Base-by-base conservation (phyloP, 2,888 invertebrate species). In the Diploptera punctata region DNA sequence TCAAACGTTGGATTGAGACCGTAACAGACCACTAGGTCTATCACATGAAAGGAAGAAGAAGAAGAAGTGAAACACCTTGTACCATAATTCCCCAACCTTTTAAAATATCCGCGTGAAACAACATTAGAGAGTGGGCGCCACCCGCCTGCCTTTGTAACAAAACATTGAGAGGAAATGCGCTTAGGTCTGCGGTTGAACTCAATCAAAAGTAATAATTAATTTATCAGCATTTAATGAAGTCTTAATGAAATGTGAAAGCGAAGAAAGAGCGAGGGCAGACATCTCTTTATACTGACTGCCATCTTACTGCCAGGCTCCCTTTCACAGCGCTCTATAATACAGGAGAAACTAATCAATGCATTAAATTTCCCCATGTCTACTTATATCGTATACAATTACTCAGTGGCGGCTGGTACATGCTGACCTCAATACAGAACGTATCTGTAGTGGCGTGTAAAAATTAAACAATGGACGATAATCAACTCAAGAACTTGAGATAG, bases 191-290 rank as follows among this genome's bases (percentile, higher is more conserved):
- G 81, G 79, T 78, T 78, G 78, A 79, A 79, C 82, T 81, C 82
- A 81, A 83, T 82, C 83, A 82, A 81, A 83, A 81, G 82, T 82
- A 82, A 82, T 83, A 83, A 83, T 82, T 82, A 81, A 82, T 83
- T 83, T 83, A 83, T 80, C 80, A 77, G 77, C 78, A 79, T 79
- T 80, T 83, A 82, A 83, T 81, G 81, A 82, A 82, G 82, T 81
- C 81, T 62, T 82, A 81, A 82, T 82, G 83, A 82, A 82, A 81
- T 81, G 80, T 81, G 74, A 74, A 76, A 75, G 76, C 74, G 77
- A 38, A 65, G 10, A 24, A 26, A 38, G 65, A 65, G 29, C 33
- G 38, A 26, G 65, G 44, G 21, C 43, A 38, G 52, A 57, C n/a
- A n/a, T 57, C 57, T 52, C 52, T 52, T 52, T 52, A 24, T 52